Conservation (phyloP, 2,113 vertebrate species). For the Oxyura jamaicensis region DNA sequence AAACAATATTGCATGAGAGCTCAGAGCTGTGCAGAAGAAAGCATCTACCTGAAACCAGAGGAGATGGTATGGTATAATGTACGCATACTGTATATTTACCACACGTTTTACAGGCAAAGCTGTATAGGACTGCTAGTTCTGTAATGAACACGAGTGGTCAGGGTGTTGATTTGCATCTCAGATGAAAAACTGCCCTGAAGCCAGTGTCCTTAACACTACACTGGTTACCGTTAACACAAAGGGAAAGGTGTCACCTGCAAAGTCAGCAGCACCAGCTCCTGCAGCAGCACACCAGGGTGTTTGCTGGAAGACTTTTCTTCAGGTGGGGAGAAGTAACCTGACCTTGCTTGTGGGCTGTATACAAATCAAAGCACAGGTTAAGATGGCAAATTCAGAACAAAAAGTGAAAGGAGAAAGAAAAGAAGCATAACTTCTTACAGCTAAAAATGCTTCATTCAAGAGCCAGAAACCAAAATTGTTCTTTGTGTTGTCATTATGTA, state of each 20-base stretch:
- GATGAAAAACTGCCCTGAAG: slow-evolving; percentile 10
- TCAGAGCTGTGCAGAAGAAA: neutral
- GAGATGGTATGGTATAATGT: neutral
- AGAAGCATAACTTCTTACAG: neutral
- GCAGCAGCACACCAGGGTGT: neutral
- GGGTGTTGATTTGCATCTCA: neutral
- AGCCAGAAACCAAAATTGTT: neutral
- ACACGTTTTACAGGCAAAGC: neutral
- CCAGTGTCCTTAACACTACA: neutral
- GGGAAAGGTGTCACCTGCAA: slow-evolving; percentile 10
- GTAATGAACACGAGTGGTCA: neutral
- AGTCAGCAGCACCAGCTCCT: slow-evolving; percentile 15
- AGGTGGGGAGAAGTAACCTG: neutral
- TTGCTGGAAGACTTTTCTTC: neutral
- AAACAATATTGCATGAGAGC: neutral
- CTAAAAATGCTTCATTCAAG: neutral
- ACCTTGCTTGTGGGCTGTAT: neutral
- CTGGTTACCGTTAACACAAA: neutral
- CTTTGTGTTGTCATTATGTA: neutral
- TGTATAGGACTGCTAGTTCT: neutral
- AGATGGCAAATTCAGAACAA: neutral
- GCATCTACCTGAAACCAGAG: neutral
- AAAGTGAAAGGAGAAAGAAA: slow-evolving; percentile 18
- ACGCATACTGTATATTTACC: neutral
- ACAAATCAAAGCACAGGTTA: neutral